Evolutionary conservation across 2,888 invertebrate genomes (phyloP).

Genomic region (Deroplatys truncata): DNA sequence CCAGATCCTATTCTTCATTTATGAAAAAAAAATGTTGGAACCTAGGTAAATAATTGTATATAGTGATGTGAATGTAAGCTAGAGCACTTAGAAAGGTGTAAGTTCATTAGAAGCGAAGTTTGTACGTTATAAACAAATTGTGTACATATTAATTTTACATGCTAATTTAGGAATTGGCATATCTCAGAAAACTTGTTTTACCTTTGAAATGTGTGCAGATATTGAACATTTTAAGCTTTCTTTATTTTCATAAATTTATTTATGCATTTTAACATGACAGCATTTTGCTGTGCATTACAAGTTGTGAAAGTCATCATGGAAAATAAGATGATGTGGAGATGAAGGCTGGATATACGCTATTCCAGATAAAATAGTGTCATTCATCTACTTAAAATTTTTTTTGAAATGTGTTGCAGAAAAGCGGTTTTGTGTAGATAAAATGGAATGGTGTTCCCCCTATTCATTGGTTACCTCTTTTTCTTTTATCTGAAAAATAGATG

Average conservation of each 20-base stretch:
- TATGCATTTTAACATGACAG: not conserved
- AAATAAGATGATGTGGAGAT: not conserved
- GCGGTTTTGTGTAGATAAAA: too few species aligned
- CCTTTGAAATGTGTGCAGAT: not conserved
- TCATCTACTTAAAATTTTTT: not conserved
- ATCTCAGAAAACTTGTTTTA: not conserved
- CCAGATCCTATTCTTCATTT: not conserved
- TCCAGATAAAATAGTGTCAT: not conserved
- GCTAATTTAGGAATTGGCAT: not conserved
- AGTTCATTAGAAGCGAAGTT: not conserved
- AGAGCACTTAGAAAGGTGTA: not conserved
- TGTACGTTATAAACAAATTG: not conserved
- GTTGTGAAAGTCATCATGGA: not conserved
- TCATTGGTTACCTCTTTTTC: too few species aligned
- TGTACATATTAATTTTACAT: not conserved
- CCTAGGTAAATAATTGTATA: not conserved
- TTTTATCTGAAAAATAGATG: not conserved
- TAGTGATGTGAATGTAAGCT: not conserved
- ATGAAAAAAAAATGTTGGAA: not conserved
- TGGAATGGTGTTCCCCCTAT: too few species aligned
- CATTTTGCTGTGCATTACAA: not conserved
- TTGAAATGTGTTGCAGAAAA: too few species aligned
- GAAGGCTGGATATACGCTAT: not conserved
- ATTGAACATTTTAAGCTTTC: not conserved
- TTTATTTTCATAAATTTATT: not conserved